Evolutionary conservation across 2,113 vertebrate species (phyloP).

Genomic region (Promerops cafer): DNA sequence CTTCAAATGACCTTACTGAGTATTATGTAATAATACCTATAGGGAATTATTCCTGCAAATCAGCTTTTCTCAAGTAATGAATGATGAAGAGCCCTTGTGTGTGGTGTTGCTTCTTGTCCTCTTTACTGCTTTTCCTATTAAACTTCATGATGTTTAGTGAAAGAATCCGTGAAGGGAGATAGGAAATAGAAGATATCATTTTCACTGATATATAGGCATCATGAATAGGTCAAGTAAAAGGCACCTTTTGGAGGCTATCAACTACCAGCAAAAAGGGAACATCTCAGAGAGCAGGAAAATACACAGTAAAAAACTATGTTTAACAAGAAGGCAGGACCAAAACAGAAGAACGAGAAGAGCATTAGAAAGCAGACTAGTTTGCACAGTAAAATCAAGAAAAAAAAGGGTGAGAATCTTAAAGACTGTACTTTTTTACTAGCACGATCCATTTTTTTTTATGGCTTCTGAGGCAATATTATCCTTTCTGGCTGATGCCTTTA

Average conservation of each 20-base stretch:
- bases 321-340: neutral
- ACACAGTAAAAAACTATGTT: neutral
- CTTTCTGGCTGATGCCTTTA: neutral
- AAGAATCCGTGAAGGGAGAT: neutral
- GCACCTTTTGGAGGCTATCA: neutral
- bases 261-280: neutral
- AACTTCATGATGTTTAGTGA: neutral
- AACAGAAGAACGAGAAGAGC: neutral
- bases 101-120: neutral
- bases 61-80: conserved; percentile 28
- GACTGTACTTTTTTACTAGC: neutral
- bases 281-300: neutral
- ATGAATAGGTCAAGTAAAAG: neutral
- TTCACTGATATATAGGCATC: neutral
- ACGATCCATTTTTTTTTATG: neutral
- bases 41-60: conserved; percentile 15
- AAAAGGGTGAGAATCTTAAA: neutral
- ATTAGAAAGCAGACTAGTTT: neutral
- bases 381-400: neutral
- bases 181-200: neutral
- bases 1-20: conserved; percentile 14
- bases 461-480: neutral
- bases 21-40: conserved; percentile 18
- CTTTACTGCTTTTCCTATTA: neutral
- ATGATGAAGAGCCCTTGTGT: neutral